These are phyloP conservation scores for Colostygia pectinataria DNA, from an alignment of 2,888 invertebrate species.

Conservation along the genomic window DNA sequence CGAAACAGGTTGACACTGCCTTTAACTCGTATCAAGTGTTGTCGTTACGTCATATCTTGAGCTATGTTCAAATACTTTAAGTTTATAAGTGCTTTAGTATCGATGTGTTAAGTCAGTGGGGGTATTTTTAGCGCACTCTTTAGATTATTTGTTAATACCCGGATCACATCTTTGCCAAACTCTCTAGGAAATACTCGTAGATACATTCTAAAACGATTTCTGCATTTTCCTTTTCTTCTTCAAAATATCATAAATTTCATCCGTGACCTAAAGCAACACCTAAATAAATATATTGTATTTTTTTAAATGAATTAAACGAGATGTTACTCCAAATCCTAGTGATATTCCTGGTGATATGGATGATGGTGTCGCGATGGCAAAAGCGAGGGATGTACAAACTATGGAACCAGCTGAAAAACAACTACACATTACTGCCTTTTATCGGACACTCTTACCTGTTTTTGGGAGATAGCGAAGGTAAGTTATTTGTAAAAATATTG, in stretches of 20 bases:
- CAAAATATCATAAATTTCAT: too few relatives aligned
- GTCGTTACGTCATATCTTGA: too few relatives aligned
- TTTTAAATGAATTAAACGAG: background rate
- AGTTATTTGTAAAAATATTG: constrained; percentile 11
- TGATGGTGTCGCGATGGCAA: constrained; percentile 1
- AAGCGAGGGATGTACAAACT: constrained; percentile 8
- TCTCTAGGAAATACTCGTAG: too few relatives aligned
- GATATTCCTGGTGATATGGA: background rate
- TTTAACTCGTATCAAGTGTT: too few relatives aligned
- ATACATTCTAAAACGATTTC: too few relatives aligned
- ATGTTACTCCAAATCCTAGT: background rate
- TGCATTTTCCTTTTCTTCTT: too few relatives aligned
- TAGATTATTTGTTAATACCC: background rate
- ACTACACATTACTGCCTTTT: constrained; percentile 29
- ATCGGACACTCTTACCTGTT: constrained; percentile 41
- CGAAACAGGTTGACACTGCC: too few relatives aligned
- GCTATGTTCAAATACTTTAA: too few relatives aligned
- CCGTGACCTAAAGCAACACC: too few relatives aligned
- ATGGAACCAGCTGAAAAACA: constrained; percentile 28
- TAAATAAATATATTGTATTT: too few relatives aligned
- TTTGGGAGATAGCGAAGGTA: constrained; percentile 42
- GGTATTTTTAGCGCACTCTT: background rate
- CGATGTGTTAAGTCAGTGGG: too few relatives aligned
- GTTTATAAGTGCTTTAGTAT: too few relatives aligned
- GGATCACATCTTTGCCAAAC: background rate